Evolutionary conservation across 2,113 vertebrate species (phyloP), one percentile per base, ranked within the genome.

Genomic region (Salvelinus fontinalis): DNA sequence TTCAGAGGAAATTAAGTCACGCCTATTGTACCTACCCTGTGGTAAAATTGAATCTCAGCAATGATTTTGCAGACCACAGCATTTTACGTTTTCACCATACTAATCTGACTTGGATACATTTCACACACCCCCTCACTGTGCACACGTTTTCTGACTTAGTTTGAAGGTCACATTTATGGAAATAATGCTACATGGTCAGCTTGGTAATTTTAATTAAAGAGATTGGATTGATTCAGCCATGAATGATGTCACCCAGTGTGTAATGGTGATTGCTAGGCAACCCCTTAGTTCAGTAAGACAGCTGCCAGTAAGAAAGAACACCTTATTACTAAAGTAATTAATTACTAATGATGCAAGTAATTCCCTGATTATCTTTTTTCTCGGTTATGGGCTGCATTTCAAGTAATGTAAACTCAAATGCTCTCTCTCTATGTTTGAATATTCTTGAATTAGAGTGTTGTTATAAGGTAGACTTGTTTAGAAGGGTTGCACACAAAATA

Each of bases 251-350:
- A 73, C 59, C 60, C 39, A 64, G 20, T 67, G 27, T 73, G 54
- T 72, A 75, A 59, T 27, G 75, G 8, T 57, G 22, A 78, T 72
- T 79, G 73, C 76, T 69, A 71, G 71, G 75, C 48, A 79, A 75
- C 81, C 80, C 51, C 75, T 75, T 79, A 82, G 70, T 75, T 48
- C 39, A 62, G 29, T 39, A 39, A 34, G 31, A 27, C 67, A 8
- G 67, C 31, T 39, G 67, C 67, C 67, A 76, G 51, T 73, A 68
- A 72, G 51, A 66, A 77, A 66, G 51, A 22, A 54, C 73, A 75
- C 67, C 69, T 78, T 82, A 66, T 79, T 79, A 73, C 70, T 18
- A 57, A 62, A 67, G 68, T 54, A 71, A 48, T 70, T 49, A 68
- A 82, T 75, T 62, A 39, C 34, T 79, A 79, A 75, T 66, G 62